Evolutionary conservation across 1,140 invertebrate species (phyloP), one percentile per base, ranked within the genome.

Genomic region (Drosophila jambulina): DNA sequence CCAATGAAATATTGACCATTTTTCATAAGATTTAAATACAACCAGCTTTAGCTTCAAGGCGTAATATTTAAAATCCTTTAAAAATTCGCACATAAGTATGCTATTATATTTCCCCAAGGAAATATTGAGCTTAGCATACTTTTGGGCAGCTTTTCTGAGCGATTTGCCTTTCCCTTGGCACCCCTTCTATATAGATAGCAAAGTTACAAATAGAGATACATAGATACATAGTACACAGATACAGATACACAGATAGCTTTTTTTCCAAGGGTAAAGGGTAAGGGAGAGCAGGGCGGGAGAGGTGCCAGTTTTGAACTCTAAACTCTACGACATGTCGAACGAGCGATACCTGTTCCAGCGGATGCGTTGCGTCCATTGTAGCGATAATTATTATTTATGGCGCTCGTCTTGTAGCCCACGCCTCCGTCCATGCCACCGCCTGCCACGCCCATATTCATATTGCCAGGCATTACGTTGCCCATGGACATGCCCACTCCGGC

Each of bases 341-440:
- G 85, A 87, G 84, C 84, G 85, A 87, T 92, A 92, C 91, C 91
- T 92, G 91, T 92, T 83, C 91, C 91, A 67, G 80, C 74, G 68
- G 72, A 71, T 63, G 80, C 84, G 61, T 68, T 92, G 86, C 92
- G 92, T 91, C 91, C 91, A 90, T 92, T 92, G 84, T 91, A 93
- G 77, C 92, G 92, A 75, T 93, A 93, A 91, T 93, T 93, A 77
- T 92, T 93, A 90, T 93, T 93, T 70, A 93, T 86, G 68, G 83
- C 81, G 75, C 87, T 93, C 63, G 88, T 91, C 85, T 86, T 91
- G 51, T 86, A 91, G 69, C 68, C 83, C 40, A 71, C 79, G 71
- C 78, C 79, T 61, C 80, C 84, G 32, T 36, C 72, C 58, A 49
- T 59, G 56, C 59, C 77, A 36, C 51, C 68, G 32, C 45, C 68